These are phyloP conservation scores for Unio pictorum DNA, from an alignment of 2,888 invertebrate species.

Conservation along the genomic window DNA sequence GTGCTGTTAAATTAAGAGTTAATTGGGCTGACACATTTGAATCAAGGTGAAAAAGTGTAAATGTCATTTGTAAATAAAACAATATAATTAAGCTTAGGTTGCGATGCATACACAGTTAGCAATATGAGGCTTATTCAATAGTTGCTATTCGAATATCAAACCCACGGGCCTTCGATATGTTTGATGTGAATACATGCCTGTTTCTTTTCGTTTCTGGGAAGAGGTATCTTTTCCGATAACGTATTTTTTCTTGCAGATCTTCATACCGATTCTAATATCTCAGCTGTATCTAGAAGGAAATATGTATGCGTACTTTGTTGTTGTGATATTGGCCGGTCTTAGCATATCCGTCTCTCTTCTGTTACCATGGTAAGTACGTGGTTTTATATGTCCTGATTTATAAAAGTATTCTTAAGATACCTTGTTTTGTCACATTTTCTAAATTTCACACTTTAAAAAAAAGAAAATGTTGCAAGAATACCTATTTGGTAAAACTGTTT, in stretches of 20 bases:
- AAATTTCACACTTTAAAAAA: neutral
- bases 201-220: neutral
- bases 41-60: too few relatives aligned
- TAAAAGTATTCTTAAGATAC: neutral
- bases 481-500: neutral
- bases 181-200: neutral
- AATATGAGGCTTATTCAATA: too few relatives aligned
- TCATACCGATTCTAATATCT: conserved; percentile 45
- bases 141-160: too few relatives aligned
- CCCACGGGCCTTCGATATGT: too few relatives aligned
- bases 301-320: conserved; percentile 32
- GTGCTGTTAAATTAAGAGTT: too few relatives aligned
- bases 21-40: too few relatives aligned
- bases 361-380: conserved; percentile 59
- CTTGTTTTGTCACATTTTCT: neutral
- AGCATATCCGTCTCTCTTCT: conserved; percentile 59
- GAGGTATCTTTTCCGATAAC: neutral
- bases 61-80: too few relatives aligned
- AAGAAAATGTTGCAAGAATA: too few relatives aligned
- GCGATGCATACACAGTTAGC: too few relatives aligned
- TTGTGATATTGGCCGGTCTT: conserved; percentile 54
- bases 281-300: conserved; percentile 50
- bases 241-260: conserved; percentile 44
- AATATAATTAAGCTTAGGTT: too few relatives aligned
- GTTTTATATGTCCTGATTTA: neutral